A percentile compares a stretch with the other conserved stretches of the same genome.
Conservation (phyloP, 2,888 invertebrate genomes). For the Morpho achilles region DNA sequence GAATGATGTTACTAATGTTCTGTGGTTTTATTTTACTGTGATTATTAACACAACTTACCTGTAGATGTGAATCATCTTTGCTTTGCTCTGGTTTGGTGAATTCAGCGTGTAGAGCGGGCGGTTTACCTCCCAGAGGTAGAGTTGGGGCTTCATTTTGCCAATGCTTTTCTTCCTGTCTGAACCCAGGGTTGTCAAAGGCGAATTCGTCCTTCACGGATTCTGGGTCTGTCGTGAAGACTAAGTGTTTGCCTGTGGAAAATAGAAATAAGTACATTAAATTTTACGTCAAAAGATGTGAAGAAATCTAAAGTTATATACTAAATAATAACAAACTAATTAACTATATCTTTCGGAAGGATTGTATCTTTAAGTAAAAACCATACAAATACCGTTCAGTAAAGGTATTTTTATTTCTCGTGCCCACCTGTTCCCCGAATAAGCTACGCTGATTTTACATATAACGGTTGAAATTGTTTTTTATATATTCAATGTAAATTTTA, state of each 20-base stretch:
- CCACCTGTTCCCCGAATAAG: no score
- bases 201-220: slow-evolving; percentile 88
- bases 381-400: no score
- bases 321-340: no score
- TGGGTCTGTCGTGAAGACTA: slow-evolving; percentile 86
- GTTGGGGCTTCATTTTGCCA: slow-evolving; percentile 73
- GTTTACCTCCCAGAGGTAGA: slow-evolving; percentile 60
- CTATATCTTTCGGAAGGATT: no score
- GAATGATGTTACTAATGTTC: no score
- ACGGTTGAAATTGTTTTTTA: no score
- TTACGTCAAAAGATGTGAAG: background rate
- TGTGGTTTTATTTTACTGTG: no score
- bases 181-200: slow-evolving; percentile 90
- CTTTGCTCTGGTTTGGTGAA: slow-evolving; percentile 66
- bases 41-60: slow-evolving; percentile 38
- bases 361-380: no score
- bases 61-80: slow-evolving; percentile 63
- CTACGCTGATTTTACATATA: no score
- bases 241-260: slow-evolving; percentile 81
- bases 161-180: slow-evolving; percentile 75
- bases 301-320: no score
- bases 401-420: no score
- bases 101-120: slow-evolving; percentile 58
- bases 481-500: no score
- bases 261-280: background rate